Conservation (phyloP, 2,888 invertebrate species). For the Colletes collaris region DNA sequence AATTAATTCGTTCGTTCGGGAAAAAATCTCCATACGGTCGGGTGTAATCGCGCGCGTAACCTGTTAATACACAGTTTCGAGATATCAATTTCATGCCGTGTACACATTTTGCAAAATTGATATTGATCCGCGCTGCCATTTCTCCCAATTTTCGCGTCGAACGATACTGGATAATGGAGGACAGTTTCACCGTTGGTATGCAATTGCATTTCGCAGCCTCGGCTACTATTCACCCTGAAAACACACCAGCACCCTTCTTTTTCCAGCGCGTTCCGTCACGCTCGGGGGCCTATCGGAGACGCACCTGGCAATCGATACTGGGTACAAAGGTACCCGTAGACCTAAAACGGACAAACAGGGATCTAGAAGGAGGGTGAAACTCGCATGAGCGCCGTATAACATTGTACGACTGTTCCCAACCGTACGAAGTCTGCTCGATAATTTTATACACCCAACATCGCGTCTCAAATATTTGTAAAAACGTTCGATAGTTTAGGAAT, state of each 20-base stretch:
- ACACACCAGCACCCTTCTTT: constrained; percentile 66
- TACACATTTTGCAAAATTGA: background rate
- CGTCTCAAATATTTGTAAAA: no score
- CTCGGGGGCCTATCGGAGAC: constrained; percentile 73
- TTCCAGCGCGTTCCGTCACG: constrained; percentile 71
- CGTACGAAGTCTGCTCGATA: background rate
- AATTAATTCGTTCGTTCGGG: background rate
- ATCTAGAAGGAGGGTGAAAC: constrained; percentile 32
- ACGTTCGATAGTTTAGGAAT: no score
- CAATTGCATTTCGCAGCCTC: constrained; percentile 22
- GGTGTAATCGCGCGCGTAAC: background rate
- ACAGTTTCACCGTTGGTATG: constrained; percentile 16
- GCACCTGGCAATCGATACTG: constrained; percentile 81
- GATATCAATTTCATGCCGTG: background rate
- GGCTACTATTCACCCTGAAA: constrained; percentile 69
- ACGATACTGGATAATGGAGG: background rate
- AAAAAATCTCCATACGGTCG: background rate
- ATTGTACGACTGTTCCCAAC: constrained; percentile 20
- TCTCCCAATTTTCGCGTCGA: constrained; percentile 1
- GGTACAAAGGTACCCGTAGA: constrained; percentile 62
- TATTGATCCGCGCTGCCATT: background rate
- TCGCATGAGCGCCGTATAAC: constrained; percentile 6
- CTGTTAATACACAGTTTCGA: background rate
- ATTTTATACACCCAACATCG: background rate
- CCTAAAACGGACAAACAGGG: constrained; percentile 53